phyloP scores from a whole-genome alignment of 2,113 vertebrate species.

The Bubo scandiacus region DNA sequence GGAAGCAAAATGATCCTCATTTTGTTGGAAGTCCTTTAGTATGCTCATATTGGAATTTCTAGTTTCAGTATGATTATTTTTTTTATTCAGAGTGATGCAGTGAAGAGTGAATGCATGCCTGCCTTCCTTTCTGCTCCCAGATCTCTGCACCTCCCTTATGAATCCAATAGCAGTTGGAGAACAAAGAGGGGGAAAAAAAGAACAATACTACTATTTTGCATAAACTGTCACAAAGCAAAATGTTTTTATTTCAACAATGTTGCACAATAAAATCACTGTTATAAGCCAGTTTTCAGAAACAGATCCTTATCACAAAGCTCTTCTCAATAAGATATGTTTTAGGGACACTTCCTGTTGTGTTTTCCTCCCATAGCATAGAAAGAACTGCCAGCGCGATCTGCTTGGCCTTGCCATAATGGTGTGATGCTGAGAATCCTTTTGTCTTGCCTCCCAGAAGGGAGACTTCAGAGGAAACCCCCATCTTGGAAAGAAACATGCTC shows the following conservation, averaged over 20 bases:
- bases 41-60: not conserved
- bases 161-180: not conserved
- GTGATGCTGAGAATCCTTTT: not conserved
- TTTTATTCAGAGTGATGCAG: not conserved
- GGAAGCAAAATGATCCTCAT: not conserved
- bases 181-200: not conserved
- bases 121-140: not conserved
- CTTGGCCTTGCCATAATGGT: not conserved
- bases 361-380: not conserved
- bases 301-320: not conserved
- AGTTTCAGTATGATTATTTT: not conserved
- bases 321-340: not conserved
- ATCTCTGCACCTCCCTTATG: not conserved
- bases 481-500: not conserved
- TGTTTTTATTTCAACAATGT: not conserved
- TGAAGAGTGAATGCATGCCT: not conserved
- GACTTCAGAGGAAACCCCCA: not conserved
- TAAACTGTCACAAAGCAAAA: not conserved
- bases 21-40: not conserved
- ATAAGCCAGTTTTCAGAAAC: not conserved
- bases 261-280: not conserved
- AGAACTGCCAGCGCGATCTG: not conserved
- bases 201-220: conserved; percentile 3
- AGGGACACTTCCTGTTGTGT: not conserved
- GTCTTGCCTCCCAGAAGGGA: not conserved